Percentiles rank a stretch among this genome's conserved stretches.
Conservation (phyloP, 2,113 vertebrate species). For the Halcyon malimbica region DNA sequence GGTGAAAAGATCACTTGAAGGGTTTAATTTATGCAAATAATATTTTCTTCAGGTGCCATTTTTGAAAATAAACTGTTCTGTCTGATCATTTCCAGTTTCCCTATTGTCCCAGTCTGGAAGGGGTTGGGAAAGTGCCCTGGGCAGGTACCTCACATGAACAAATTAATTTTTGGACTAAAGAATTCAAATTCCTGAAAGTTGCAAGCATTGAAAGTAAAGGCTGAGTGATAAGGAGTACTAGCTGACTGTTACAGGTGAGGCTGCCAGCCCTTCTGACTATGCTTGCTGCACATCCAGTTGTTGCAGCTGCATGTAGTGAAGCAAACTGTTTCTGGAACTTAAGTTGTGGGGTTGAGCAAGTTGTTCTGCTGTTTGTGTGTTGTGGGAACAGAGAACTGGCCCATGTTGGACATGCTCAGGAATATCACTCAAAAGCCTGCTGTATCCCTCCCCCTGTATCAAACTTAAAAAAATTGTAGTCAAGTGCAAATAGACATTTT, state of each 20-base stretch:
- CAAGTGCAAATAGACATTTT: constrained; percentile 29
- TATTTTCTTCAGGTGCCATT: not conserved
- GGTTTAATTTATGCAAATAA: not conserved
- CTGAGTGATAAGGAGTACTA: not conserved
- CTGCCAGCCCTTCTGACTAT: not conserved
- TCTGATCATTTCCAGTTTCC: not conserved
- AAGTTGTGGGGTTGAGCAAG: not conserved
- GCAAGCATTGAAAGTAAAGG: not conserved
- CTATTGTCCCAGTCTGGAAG: not conserved
- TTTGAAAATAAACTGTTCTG: not conserved
- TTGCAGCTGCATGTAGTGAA: not conserved
- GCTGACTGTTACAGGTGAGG: not conserved
- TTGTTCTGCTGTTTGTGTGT: not conserved
- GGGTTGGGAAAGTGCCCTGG: not conserved
- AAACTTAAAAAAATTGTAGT: constrained; percentile 18
- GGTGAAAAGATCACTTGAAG: not conserved
- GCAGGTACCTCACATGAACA: not conserved
- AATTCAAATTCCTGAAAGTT: not conserved
- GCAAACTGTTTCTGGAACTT: not conserved
- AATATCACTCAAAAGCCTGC: not conserved
- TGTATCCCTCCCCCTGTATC: not conserved
- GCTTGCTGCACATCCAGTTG: not conserved
- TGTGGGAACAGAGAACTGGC: not conserved
- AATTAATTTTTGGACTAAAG: not conserved
- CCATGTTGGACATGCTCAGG: not conserved